Conservation (phyloP, 2,113 vertebrate species). For the Leucopternis melanops region DNA sequence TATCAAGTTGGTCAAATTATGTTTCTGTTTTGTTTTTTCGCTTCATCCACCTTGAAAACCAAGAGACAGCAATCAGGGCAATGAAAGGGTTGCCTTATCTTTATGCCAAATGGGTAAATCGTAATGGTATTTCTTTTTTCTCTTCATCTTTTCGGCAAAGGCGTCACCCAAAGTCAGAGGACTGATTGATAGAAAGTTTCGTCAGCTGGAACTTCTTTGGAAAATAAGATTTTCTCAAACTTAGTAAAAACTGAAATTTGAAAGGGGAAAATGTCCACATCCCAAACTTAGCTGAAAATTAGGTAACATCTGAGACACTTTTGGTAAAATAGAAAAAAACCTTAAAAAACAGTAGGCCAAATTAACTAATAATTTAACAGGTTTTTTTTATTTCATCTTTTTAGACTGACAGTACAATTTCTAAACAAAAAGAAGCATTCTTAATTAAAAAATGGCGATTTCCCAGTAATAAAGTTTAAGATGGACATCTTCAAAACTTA, state of each 20-base stretch:
- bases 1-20: not conserved
- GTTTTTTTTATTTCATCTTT: not conserved
- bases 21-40: not conserved
- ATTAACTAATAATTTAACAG: not conserved
- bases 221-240: not conserved
- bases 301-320: not conserved
- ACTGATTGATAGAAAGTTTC: not conserved
- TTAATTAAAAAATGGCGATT: not conserved
- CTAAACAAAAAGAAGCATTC: not conserved
- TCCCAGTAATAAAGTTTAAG: not conserved
- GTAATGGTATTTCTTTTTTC: not conserved
- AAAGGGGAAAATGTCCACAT: fast-evolving
- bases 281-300: not conserved
- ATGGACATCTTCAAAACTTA: not conserved
- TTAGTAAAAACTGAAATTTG: not conserved
- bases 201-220: not conserved
- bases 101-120: not conserved
- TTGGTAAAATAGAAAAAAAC: not conserved
- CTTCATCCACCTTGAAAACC: not conserved
- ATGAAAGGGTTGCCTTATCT: not conserved
- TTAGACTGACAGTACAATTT: not conserved
- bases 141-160: not conserved
- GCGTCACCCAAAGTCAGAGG: not conserved
- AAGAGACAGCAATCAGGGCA: not conserved
- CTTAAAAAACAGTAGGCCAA: not conserved